Evolutionary conservation across 64 coral and sea anemone species (phyloP), one percentile per base, ranked within the genome.

Genomic region (Astreopora myriophthalma): DNA sequence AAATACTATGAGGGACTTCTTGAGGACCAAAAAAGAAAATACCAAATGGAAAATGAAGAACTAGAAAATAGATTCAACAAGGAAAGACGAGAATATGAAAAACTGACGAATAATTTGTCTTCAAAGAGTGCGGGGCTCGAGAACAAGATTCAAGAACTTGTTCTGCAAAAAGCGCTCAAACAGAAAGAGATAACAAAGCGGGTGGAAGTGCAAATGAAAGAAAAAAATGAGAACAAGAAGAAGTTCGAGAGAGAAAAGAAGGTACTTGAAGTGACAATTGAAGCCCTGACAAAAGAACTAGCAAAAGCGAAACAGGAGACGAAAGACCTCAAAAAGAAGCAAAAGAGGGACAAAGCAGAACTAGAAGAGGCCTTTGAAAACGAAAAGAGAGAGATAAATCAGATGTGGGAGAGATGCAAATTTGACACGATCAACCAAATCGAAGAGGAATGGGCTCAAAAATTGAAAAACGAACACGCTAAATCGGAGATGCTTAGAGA

Each of bases 371-470:
- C 91, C 2, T 93, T 92, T 52, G 87, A 78, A 87, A 92, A 91
- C 36, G 95, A 97, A 90, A 93, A 86, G 71, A 97, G 91, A 63
- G 30, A 85, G 49, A 75, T 91, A 24, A 79, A 79, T 29, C 71
- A 94, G 40, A 40, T 62, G 10, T 76, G 93, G 31, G 82, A 86
- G 14, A 94, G 86, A 28, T 74, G 76, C 6, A 97, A 93, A 90
- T 72, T 94, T 25, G 95, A 87, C 44, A 73, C 85, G 7, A 89
- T 90, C 32, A 69, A 92, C 1, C 88, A 90, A 87, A 94, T 94
- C 27, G 95, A 96, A 49, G 92, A 93, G 13, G 95, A 93, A 87
- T 55, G 93, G 52, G 86, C 84, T 69, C 74, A 85, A 52, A 97
- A 94, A 13, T 63, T 89, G 71, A 75, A 57, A 68, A 63, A 58